Evolutionary conservation across 1,140 invertebrate species (phyloP).

Genomic region (Drosophila biarmipes): DNA sequence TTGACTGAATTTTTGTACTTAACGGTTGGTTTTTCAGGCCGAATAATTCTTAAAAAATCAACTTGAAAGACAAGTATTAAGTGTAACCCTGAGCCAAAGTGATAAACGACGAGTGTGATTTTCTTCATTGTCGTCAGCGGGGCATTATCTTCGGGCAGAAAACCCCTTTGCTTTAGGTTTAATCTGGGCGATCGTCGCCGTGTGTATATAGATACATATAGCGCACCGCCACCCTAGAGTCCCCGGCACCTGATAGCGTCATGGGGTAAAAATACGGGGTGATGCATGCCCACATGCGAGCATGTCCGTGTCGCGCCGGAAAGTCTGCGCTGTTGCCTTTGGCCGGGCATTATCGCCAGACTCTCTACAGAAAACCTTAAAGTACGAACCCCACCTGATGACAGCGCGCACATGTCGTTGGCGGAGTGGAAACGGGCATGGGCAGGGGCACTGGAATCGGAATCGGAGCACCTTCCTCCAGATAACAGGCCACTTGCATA

Average conservation of each 20-base stretch:
- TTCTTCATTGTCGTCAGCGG: background rate
- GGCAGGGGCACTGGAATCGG: background rate
- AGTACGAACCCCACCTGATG: conserved; percentile 12
- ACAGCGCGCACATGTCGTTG: conserved; percentile 23
- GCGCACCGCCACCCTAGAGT: background rate
- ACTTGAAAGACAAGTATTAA: background rate
- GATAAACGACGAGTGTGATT: background rate
- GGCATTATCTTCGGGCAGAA: conserved; percentile 23
- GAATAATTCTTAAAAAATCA: background rate
- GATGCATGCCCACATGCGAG: conserved; percentile 30
- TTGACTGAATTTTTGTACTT: background rate
- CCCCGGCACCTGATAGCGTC: conserved; percentile 31
- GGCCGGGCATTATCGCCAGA: conserved; percentile 14
- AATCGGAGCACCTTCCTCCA: conserved; percentile 21
- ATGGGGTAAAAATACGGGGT: conserved; percentile 50
- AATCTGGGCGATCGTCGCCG: conserved; percentile 31
- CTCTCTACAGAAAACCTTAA: background rate
- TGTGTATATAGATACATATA: too few relatives aligned
- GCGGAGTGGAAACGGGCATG: too few relatives aligned
- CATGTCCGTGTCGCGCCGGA: conserved; percentile 38
- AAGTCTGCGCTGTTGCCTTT: conserved; percentile 33
- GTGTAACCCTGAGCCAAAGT: background rate
- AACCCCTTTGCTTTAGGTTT: conserved; percentile 19
- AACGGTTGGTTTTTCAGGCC: too few relatives aligned
- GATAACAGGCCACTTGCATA: conserved; percentile 59